Base-by-base conservation (phyloP, 1,140 invertebrate genomes). In the Lutraria rhynchaena region DNA sequence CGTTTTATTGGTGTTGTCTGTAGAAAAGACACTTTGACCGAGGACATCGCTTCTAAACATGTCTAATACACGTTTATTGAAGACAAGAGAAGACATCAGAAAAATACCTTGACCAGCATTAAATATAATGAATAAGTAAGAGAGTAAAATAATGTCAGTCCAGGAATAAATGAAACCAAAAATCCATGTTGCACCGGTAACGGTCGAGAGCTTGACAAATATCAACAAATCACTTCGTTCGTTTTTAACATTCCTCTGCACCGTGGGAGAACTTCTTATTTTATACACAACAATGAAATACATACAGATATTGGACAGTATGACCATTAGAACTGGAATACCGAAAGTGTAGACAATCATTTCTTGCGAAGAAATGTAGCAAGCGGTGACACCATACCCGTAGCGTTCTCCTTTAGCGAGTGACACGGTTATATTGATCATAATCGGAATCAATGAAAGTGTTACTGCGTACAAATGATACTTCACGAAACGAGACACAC, bases 141-240 rank as follows among this genome's bases (percentile, higher is more conserved):
- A 67, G 5, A 78, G 24, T 27, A 41, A 22, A 22, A 3, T 49
- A 22, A 29, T 11, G 1, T 29, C 63, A 7, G 61, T 78, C 35
- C 44, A 69, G 1, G n/a, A 44, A 27, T 61, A 78, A 0, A 67
- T 19, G 41, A 78, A 44, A 4, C 75, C 75, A 44, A 78, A 67
- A 4, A 67, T 53, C 75, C 75, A 78, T 1, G 60, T 67, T 5
- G 58, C 22, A 4, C 75, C 75, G 24, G 75, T 78, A n/a, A 78
- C 55, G 22, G 75, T 67, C 1, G 75, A 78, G 9, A 78, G 61
- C 57, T 78, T 78, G 27, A 27, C 57, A 29, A 76, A 76, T n/a
- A 77, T 33, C 9, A 58, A 35, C 3, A 77, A 3, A 29, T 77
- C 46, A 33, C 65, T 63, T 29, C 44, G 58, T 35, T 77, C 58